phyloP scores from a whole-genome alignment of 2,888 invertebrate species.

The Galerucella calmariensis region DNA sequence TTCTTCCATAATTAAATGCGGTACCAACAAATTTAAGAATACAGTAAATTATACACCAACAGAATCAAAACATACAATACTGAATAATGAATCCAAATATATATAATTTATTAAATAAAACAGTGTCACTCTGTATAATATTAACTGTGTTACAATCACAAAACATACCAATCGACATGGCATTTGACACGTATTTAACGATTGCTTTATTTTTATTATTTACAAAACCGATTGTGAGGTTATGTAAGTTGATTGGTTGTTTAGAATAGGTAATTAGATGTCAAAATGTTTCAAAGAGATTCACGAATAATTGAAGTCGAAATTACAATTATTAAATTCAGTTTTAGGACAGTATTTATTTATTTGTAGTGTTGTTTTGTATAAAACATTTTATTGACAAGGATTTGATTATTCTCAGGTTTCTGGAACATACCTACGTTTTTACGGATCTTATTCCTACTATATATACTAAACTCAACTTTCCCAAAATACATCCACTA shows the following conservation, averaged over 20 bases:
- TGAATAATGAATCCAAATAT: not conserved
- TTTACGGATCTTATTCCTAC: no score
- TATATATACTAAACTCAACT: not conserved
- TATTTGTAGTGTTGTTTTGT: no score
- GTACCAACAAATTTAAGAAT: not conserved
- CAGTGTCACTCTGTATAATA: not conserved
- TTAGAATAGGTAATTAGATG: slow-evolving; percentile 7
- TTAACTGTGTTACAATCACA: not conserved
- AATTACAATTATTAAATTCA: no score
- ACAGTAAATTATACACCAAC: not conserved
- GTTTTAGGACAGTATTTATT: no score
- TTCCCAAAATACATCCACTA: not conserved
- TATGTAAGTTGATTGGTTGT: slow-evolving; percentile 8
- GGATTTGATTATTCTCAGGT: no score
- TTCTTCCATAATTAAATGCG: not conserved
- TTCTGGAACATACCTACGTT: no score
- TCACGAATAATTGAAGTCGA: not conserved
- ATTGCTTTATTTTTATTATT: slow-evolving; percentile 14
- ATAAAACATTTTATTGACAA: no score
- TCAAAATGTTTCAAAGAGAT: not conserved
- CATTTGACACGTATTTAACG: slow-evolving; percentile 12
- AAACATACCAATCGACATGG: slow-evolving; percentile 3
- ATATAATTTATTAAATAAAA: no score
- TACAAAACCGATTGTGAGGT: slow-evolving; percentile 7
- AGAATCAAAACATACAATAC: not conserved